Base-by-base conservation (phyloP, 92 coral and sea anemone species). In the Parazoanthus atlanticus region DNA sequence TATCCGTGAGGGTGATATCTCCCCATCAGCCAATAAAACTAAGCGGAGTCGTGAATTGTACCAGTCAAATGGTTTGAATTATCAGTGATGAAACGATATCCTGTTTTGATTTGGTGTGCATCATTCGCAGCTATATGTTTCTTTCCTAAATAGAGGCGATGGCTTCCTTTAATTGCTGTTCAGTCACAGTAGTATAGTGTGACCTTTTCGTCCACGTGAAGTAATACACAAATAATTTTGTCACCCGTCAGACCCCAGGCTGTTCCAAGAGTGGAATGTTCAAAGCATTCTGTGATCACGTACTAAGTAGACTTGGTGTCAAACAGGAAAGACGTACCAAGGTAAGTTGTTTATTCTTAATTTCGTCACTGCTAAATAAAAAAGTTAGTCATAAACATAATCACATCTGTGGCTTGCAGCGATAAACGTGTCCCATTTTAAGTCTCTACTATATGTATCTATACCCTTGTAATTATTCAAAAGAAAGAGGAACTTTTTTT, bases 241-340 rank as follows among this genome's bases (percentile, higher is more conserved):
- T 78, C 66, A 69, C 21, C 65, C 1, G 19, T 12, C 90, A 96
- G 99, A 90, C 90, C 16, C 96, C 96, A 34, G 99, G 99, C 13
- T 96, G 99, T 81, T 93, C 92, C n/a, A 94, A 91, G 70, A 96
- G 98, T 92, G 98, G 99, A 49, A 92, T 96, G 58, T 96, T 97
- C 89, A 97, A 94, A 84, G 98, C 99, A 4, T 97, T 97, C 78
- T 93, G 94, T 33, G 94, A 92, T 85, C 92, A 95, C 81, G 92
- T 97, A 29, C 88, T 94, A 78, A 75, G 82, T 1, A 90, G 93
- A 80, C 95, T 97, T 26, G 94, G 88, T 29, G 91, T 95, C 8
- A 69, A 64, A 65, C 99, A 97, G 41, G 95, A 97, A 82, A 88
- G 91, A 46, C 90, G 87, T 32, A n/a, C 81, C 2, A 81, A 86